These are phyloP conservation scores for Elanoides forficatus DNA, from an alignment of 2,113 vertebrate species.

Conservation along the genomic window DNA sequence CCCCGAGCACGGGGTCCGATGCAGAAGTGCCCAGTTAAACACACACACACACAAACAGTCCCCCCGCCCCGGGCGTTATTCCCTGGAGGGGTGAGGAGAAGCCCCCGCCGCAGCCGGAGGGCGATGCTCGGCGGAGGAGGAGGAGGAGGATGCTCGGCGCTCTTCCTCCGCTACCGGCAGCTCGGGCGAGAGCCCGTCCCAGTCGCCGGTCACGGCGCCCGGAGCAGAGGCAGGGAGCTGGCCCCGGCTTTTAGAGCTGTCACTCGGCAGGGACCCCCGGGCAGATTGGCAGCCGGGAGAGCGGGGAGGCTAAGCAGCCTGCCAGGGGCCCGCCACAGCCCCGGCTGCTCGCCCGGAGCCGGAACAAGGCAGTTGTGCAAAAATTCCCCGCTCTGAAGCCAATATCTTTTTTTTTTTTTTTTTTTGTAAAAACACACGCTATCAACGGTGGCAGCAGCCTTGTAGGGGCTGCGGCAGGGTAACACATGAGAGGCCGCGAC, in stretches of 20 bases:
- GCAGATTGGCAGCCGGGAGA: background rate
- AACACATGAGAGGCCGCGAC: background rate
- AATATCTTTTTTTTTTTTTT: background rate
- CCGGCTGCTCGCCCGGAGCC: background rate
- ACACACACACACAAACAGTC: too few relatives aligned
- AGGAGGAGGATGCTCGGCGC: too few relatives aligned
- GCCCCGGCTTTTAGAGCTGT: conserved; percentile 5
- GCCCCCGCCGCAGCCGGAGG: rapidly evolving
- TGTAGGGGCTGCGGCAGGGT: background rate
- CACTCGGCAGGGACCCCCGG: background rate
- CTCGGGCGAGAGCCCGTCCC: background rate
- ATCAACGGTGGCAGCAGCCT: background rate
- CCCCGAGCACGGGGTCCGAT: rapidly evolving
- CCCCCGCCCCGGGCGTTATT: rapidly evolving
- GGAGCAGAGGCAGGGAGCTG: background rate
- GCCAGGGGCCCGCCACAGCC: background rate
- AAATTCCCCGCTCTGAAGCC: background rate
- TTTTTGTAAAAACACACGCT: background rate
- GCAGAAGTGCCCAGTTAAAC: too few relatives aligned
- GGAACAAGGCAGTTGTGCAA: background rate
- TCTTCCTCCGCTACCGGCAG: background rate
- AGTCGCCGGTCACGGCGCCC: background rate
- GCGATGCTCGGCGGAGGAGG: rapidly evolving
- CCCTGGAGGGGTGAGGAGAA: background rate
- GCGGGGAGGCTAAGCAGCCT: background rate